These are phyloP conservation scores for Cynaeus angustus DNA, from an alignment of 2,888 invertebrate species.

Conservation along the genomic window DNA sequence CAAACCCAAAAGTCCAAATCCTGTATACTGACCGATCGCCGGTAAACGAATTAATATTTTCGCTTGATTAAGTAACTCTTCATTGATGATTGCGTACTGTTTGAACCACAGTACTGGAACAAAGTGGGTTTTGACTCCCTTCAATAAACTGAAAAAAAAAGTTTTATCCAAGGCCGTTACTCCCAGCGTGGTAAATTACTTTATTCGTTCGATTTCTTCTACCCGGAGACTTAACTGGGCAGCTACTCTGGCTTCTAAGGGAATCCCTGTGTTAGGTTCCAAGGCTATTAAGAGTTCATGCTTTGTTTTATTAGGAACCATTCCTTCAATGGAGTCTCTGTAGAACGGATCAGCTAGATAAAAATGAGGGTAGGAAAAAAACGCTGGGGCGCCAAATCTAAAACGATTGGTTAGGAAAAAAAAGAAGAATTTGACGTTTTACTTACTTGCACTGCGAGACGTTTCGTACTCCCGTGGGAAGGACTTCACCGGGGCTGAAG, in stretches of 20 bases:
- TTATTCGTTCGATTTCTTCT: constrained; percentile 72
- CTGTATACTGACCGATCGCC: constrained; percentile 73
- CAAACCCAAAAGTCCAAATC: constrained; percentile 73
- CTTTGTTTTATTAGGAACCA: constrained; percentile 77
- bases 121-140: constrained; percentile 74
- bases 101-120: constrained; percentile 87
- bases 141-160: constrained; percentile 73
- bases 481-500: constrained; percentile 73
- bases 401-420: neutral
- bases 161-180: too few species aligned
- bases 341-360: constrained; percentile 82
- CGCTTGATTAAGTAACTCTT: constrained; percentile 75
- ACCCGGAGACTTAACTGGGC: constrained; percentile 85
- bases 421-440: too few species aligned
- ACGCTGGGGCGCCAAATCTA: constrained; percentile 87
- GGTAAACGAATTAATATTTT: constrained; percentile 74
- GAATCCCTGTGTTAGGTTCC: constrained; percentile 86
- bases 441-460: constrained; percentile 78
- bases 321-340: constrained; percentile 77
- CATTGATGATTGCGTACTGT: constrained; percentile 77
- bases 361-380: constrained; percentile 89
- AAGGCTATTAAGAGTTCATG: constrained; percentile 81
- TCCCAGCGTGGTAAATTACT: constrained; percentile 71
- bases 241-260: constrained; percentile 82
- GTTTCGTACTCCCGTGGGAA: constrained; percentile 79